Percentiles rank a stretch among this genome's conserved stretches.
Conservation (phyloP, 1,140 invertebrate species). For the Bombus huntii region DNA sequence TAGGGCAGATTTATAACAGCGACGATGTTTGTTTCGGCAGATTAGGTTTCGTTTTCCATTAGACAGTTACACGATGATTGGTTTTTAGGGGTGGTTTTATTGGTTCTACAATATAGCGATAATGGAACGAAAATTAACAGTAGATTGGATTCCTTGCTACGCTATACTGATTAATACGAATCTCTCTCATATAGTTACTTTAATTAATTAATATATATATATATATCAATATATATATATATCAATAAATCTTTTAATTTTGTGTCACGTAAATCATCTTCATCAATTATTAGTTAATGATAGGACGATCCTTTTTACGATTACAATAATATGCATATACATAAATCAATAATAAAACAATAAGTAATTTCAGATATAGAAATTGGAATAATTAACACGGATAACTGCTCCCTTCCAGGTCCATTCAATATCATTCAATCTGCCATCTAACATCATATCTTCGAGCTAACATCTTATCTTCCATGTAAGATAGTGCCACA, state of each 20-base stretch:
- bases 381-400: background rate
- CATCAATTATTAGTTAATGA: too few species aligned
- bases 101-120: background rate
- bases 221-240: too few species aligned
- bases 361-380: background rate
- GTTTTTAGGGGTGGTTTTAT: background rate
- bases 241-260: too few species aligned
- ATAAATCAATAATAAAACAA: too few species aligned
- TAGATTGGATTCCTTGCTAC: background rate
- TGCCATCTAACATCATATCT: background rate
- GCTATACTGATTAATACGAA: background rate
- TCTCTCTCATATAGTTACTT: background rate
- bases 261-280: too few species aligned
- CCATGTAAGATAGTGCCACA: background rate
- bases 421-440: too few species aligned
- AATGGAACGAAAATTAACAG: background rate
- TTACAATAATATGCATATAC: too few species aligned
- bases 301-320: too few species aligned
- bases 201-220: background rate
- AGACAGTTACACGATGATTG: background rate
- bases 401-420: too few species aligned
- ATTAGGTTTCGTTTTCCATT: slow-evolving; percentile 1
- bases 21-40: background rate
- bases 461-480: background rate
- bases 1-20: background rate